Evolutionary conservation across 2,113 vertebrate species (phyloP).

Genomic region (Heptranchias perlo): DNA sequence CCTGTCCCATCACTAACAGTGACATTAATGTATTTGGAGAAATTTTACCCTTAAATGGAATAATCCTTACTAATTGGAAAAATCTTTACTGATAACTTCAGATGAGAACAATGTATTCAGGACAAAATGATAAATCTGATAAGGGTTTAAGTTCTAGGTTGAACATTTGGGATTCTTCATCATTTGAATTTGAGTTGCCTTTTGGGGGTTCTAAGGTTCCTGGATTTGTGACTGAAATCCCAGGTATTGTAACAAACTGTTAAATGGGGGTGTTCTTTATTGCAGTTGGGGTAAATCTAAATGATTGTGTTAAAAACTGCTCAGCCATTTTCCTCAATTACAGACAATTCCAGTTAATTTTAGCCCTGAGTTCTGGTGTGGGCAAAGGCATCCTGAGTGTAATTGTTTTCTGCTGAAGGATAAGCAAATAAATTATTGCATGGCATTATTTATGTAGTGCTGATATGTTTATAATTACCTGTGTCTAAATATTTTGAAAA

Average conservation of each 20-base stretch:
- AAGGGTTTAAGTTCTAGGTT: too few relatives aligned
- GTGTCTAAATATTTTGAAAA: not conserved
- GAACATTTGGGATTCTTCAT: too few relatives aligned
- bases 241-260: not conserved
- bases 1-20: too few relatives aligned
- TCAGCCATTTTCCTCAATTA: not conserved
- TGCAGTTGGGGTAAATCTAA: not conserved
- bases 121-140: too few relatives aligned
- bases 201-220: too few relatives aligned
- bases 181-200: too few relatives aligned
- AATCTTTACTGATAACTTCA: too few relatives aligned
- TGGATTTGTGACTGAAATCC: too few relatives aligned
- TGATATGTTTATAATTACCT: not conserved
- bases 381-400: not conserved
- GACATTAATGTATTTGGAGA: too few relatives aligned
- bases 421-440: not conserved
- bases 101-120: too few relatives aligned
- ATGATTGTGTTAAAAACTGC: not conserved
- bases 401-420: not conserved
- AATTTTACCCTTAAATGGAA: too few relatives aligned
- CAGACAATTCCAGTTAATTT: not conserved
- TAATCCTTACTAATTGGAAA: too few relatives aligned
- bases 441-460: not conserved
- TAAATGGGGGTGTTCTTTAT: not conserved
- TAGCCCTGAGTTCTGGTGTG: not conserved